Conservation (phyloP, 2,797 vertebrate genomes). For the Dryobates pubescens region DNA sequence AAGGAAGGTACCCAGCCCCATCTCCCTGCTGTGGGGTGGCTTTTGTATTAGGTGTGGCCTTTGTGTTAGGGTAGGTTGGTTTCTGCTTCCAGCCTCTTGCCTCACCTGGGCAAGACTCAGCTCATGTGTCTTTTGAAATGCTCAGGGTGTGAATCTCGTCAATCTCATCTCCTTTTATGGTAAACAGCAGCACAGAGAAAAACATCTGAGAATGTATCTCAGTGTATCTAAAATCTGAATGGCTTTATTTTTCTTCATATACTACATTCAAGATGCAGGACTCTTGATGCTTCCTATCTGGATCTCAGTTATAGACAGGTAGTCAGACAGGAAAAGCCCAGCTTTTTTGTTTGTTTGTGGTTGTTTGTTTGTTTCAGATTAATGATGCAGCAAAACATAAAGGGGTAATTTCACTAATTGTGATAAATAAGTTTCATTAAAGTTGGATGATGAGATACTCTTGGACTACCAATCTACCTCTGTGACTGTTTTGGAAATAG, state of each 20-base stretch:
- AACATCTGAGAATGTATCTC: neutral
- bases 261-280: neutral
- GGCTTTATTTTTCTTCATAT: neutral
- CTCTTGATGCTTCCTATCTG: neutral
- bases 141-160: neutral
- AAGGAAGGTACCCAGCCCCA: neutral
- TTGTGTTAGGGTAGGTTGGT: too few relatives aligned
- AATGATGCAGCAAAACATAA: neutral
- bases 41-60: neutral
- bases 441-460: neutral
- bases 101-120: neutral
- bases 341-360: neutral
- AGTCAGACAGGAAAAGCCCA: neutral
- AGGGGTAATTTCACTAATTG: neutral
- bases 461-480: neutral
- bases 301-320: neutral
- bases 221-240: neutral
- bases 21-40: neutral
- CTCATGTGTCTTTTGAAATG: neutral
- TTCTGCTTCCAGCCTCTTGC: neutral
- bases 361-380: neutral
- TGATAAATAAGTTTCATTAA: neutral
- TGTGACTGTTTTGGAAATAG: neutral
- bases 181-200: neutral
- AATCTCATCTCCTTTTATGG: neutral